Evolutionary conservation across 2,888 invertebrate genomes (phyloP).

Genomic region (Scelioninae gen. 1): DNA sequence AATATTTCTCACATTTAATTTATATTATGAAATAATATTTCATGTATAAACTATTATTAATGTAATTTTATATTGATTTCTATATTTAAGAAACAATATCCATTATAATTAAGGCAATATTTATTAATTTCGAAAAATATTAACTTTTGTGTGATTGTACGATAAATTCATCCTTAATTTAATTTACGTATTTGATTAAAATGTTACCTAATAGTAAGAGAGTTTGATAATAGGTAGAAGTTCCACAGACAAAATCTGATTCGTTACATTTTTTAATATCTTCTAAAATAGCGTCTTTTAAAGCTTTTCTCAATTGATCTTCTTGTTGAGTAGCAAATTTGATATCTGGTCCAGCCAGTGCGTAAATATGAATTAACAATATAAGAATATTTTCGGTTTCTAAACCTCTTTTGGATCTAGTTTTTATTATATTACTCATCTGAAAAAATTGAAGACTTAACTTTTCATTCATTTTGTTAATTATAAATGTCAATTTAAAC

Average conservation of each 20-base stretch:
- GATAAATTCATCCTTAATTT: too few species aligned
- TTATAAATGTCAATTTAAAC: not conserved
- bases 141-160: too few species aligned
- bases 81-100: too few species aligned
- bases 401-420: conserved; percentile 85
- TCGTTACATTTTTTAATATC: conserved; percentile 84
- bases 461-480: not conserved
- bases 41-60: too few species aligned
- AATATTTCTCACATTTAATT: too few species aligned
- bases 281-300: conserved; percentile 86
- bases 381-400: conserved; percentile 87
- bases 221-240: conserved; percentile 79
- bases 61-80: too few species aligned
- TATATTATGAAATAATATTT: too few species aligned
- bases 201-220: conserved; percentile 77
- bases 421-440: conserved; percentile 86
- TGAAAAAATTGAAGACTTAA: conserved; percentile 84
- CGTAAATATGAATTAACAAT: conserved; percentile 87
- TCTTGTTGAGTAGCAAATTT: conserved; percentile 86
- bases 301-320: conserved; percentile 84
- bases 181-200: too few species aligned
- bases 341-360: conserved; percentile 87
- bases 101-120: too few species aligned
- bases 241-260: conserved; percentile 71
- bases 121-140: too few species aligned